phyloP scores from a whole-genome alignment of 1,140 invertebrate genomes.

The Nasonia longicornis region DNA sequence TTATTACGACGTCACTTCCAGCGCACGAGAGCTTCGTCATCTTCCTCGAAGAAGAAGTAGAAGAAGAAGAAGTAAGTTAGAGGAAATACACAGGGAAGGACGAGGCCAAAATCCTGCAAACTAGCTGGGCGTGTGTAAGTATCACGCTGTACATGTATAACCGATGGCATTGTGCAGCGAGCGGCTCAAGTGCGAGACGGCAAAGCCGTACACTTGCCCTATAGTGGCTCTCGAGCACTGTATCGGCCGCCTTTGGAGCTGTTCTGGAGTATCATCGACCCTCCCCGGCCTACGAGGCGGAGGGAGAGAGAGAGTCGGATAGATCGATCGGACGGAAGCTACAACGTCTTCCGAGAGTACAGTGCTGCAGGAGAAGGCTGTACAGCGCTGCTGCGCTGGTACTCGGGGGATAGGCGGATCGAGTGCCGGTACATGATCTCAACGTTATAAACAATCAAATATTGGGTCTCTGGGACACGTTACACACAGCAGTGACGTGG shows the following conservation, averaged over 20 bases:
- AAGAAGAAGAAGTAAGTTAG: neutral
- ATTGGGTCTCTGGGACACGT: neutral
- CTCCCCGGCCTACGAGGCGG: conserved; percentile 39
- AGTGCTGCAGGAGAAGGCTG: neutral
- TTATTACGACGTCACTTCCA: too few species aligned
- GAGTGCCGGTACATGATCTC: neutral
- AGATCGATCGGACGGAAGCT: conserved; percentile 12
- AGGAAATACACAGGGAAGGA: neutral
- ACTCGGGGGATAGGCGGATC: neutral
- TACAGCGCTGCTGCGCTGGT: neutral
- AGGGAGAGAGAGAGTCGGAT: neutral
- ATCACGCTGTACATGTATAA: neutral
- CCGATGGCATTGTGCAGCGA: neutral
- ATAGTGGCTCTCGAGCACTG: conserved; percentile 32
- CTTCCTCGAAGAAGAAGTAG: too few species aligned
- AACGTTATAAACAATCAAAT: conserved; percentile 30
- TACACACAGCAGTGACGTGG: too few species aligned
- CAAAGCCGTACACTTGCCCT: neutral
- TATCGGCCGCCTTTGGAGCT: conserved; percentile 23
- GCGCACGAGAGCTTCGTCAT: too few species aligned
- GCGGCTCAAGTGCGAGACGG: neutral
- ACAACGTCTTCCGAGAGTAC: neutral
- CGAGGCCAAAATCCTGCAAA: neutral
- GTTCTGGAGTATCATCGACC: conserved; percentile 51
- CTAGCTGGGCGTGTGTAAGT: neutral